Evolutionary conservation across 2,113 vertebrate species (phyloP).

Genomic region (Quiscalus mexicanus): DNA sequence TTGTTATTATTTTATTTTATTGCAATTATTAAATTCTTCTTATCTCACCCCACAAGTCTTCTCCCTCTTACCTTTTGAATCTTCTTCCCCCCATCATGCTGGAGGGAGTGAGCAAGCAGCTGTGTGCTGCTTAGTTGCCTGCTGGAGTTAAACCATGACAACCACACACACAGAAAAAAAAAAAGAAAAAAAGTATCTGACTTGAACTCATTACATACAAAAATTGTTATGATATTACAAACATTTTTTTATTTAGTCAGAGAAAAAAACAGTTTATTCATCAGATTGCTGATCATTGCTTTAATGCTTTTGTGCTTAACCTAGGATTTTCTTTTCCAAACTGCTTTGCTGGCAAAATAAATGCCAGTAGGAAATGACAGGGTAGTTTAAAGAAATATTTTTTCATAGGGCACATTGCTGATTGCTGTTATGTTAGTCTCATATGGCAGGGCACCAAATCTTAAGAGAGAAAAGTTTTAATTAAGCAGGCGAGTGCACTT

Average conservation of each 20-base stretch:
- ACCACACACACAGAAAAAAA: background rate
- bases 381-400: background rate
- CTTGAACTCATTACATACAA: background rate
- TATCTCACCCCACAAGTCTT: background rate
- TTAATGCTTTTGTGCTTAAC: background rate
- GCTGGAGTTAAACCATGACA: background rate
- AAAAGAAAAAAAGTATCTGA: background rate
- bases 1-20: background rate
- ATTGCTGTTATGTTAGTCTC: background rate
- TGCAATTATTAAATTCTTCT: background rate
- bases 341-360: background rate
- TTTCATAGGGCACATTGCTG: background rate
- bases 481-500: background rate
- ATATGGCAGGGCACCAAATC: background rate
- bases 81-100: background rate
- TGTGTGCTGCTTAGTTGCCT: background rate
- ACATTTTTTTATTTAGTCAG: background rate
- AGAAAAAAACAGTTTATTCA: background rate
- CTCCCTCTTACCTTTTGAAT: background rate
- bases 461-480: background rate
- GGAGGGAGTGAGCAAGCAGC: background rate
- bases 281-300: background rate
- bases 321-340: background rate
- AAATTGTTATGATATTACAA: background rate
- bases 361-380: background rate